These are phyloP conservation scores for Cetonia aurata DNA, from an alignment of 2,888 invertebrate species.

Conservation along the genomic window DNA sequence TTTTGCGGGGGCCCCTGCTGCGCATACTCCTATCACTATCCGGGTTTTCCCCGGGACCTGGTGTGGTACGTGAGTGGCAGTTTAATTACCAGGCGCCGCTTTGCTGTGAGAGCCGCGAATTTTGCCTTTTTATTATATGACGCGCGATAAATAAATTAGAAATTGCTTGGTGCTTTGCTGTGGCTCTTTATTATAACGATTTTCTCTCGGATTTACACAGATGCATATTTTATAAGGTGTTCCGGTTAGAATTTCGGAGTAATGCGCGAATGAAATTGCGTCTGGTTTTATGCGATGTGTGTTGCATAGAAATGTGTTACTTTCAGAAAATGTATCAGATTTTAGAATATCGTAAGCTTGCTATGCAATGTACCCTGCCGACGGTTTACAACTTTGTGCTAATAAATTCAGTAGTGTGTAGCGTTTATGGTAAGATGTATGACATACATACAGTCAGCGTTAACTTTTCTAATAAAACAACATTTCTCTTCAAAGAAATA, in stretches of 20 bases:
- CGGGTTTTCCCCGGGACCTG: no score
- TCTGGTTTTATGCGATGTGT: no score
- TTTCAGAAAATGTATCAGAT: neutral
- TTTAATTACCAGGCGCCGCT: neutral
- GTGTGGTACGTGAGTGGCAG: slow-evolving; percentile 1
- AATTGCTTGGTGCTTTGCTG: neutral
- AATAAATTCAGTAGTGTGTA: no score
- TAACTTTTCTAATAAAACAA: no score
- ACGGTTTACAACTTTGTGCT: no score
- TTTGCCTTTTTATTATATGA: neutral
- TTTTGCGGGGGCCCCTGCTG: no score
- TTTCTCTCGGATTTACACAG: neutral
- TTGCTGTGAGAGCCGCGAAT: neutral
- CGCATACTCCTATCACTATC: no score
- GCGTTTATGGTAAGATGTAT: no score
- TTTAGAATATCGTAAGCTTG: no score
- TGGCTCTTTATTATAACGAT: neutral
- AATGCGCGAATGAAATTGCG: neutral
- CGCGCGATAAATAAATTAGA: neutral
- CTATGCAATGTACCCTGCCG: no score
- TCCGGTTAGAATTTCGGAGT: neutral
- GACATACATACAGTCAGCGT: no score
- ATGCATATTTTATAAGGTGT: slow-evolving; percentile 5
- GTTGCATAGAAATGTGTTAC: neutral
- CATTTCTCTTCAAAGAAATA: no score